A percentile compares a stretch with the other conserved stretches of the same genome.
These are phyloP conservation scores for Sebastes kiyomatsui DNA, from an alignment of 2,797 vertebrate species.

Conservation along the genomic window DNA sequence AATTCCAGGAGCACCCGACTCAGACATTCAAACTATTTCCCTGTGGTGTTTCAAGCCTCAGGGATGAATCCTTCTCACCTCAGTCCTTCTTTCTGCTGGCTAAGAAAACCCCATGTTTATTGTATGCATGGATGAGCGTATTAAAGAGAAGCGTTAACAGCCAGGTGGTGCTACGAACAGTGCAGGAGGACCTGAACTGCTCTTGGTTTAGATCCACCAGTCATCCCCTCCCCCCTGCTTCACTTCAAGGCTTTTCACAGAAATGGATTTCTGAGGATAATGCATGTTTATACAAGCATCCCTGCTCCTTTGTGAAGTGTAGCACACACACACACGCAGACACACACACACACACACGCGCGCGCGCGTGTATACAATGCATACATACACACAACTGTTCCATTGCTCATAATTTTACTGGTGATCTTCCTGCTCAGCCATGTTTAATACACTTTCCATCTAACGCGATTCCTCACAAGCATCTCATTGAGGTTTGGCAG, in stretches of 20 bases:
- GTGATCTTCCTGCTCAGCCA: constrained; percentile 39
- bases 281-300: constrained; percentile 32
- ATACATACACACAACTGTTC: constrained; percentile 21
- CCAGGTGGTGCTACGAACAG: constrained; percentile 27
- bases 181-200: neutral
- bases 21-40: constrained; percentile 65
- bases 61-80: constrained; percentile 37
- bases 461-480: constrained; percentile 65
- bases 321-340: neutral
- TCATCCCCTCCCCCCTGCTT: neutral
- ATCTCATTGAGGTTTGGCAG: constrained; percentile 71
- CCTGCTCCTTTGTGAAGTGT: neutral
- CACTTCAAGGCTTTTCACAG: neutral
- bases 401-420: constrained; percentile 41
- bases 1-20: constrained; percentile 56
- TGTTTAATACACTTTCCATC: constrained; percentile 69
- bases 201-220: constrained; percentile 7
- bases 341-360: neutral
- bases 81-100: constrained; percentile 1
- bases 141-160: constrained; percentile 30
- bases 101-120: constrained; percentile 41
- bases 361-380: neutral
- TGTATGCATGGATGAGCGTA: constrained; percentile 22
- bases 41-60: constrained; percentile 34
- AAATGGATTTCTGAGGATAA: constrained; percentile 31